phyloP scores from a whole-genome alignment of 2,888 invertebrate species.

The Megamerina dolium region DNA sequence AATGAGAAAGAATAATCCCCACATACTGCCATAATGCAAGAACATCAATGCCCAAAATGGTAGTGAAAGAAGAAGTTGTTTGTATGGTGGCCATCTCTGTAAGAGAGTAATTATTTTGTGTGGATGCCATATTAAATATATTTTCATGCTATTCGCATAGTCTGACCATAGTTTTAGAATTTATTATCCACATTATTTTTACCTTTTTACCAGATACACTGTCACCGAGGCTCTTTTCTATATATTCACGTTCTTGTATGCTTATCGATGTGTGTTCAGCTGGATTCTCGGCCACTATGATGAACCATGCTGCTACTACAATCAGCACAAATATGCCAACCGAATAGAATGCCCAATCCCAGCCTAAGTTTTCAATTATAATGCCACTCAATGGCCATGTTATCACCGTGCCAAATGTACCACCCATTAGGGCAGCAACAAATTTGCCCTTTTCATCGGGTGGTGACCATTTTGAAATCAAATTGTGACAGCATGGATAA shows the following conservation, averaged over 20 bases:
- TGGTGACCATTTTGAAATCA: constrained; percentile 68
- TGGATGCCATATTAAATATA: not conserved
- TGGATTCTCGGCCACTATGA: constrained; percentile 61
- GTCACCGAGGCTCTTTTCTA: constrained; percentile 56
- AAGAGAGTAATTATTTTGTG: constrained; percentile 29
- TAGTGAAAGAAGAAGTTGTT: constrained; percentile 55
- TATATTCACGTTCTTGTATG: constrained; percentile 59
- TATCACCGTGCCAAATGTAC: constrained; percentile 63
- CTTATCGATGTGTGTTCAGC: constrained; percentile 58
- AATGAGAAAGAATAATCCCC: constrained; percentile 70
- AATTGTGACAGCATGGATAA: constrained; percentile 42
- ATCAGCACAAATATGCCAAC: constrained; percentile 54
- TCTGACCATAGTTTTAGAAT: not conserved
- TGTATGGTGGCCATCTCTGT: constrained; percentile 62
- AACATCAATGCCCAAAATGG: constrained; percentile 63
- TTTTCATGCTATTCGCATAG: too few species aligned
- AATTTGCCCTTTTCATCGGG: constrained; percentile 70
- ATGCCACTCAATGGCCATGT: constrained; percentile 64
- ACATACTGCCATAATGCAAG: constrained; percentile 69
- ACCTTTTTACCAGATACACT: constrained; percentile 54
- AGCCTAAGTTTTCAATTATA: constrained; percentile 58
- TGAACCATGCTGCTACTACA: constrained; percentile 58
- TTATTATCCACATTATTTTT: not conserved
- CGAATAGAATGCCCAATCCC: constrained; percentile 64
- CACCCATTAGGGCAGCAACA: constrained; percentile 65